phyloP scores from a whole-genome alignment of 2,888 invertebrate species.

The Nomada fucata region DNA sequence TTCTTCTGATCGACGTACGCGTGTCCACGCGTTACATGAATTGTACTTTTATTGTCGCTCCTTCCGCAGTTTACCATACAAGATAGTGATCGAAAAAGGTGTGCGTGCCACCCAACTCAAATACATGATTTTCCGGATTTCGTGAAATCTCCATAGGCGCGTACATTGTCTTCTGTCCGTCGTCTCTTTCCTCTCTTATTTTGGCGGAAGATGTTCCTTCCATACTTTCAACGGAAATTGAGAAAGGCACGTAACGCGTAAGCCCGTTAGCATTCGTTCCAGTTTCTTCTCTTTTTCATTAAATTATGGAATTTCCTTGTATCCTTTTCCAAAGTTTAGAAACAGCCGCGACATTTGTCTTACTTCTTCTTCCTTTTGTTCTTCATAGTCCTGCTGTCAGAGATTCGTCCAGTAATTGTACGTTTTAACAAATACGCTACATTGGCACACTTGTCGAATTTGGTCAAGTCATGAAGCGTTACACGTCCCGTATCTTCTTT shows the following conservation, averaged over 20 bases:
- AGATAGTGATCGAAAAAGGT: conserved; percentile 16
- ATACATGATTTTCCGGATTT: conserved; percentile 6
- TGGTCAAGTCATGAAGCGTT: conserved; percentile 62
- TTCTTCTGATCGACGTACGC: neutral
- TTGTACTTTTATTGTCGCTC: conserved; percentile 18
- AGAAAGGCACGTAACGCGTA: conserved; percentile 36
- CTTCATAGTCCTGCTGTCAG: conserved; percentile 1
- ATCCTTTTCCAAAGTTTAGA: conserved; percentile 7
- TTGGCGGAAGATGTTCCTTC: conserved; percentile 10
- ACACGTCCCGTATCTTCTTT: conserved; percentile 50
- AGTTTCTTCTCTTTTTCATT: neutral
- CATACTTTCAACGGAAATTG: conserved; percentile 21
- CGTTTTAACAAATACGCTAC: conserved; percentile 48
- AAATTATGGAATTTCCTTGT: conserved; percentile 1
- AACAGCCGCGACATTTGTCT: conserved; percentile 21
- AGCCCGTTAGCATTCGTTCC: conserved; percentile 16
- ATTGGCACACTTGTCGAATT: conserved; percentile 65
- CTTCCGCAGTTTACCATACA: conserved; percentile 21
- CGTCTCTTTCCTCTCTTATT: neutral
- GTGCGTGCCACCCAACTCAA: conserved; percentile 1
- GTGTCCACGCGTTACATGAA: conserved; percentile 21
- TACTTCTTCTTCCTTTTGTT: neutral
- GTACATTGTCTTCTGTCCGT: neutral
- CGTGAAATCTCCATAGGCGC: conserved; percentile 9
- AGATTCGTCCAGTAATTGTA: conserved; percentile 43